Percentiles rank a stretch among this genome's conserved stretches.
Conservation (phyloP, 2,113 vertebrate species). For the Heptranchias perlo region DNA sequence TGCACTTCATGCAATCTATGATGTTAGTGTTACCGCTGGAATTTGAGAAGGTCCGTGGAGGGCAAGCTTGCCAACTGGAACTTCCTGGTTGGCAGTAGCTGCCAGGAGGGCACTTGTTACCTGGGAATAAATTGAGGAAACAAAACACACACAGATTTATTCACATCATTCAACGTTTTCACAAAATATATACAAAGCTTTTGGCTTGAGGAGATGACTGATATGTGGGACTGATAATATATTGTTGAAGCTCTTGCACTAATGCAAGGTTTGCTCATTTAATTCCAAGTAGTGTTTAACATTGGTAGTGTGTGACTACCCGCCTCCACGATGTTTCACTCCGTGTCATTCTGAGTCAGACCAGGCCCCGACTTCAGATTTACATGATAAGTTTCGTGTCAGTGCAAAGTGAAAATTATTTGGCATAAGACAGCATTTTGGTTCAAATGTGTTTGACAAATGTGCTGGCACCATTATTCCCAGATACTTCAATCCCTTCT, state of each 20-base stretch:
- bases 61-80: too few relatives aligned
- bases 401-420: background rate
- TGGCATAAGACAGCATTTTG: background rate
- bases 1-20: too few relatives aligned
- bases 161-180: background rate
- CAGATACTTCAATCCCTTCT: background rate
- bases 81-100: too few relatives aligned
- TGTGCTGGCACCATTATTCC: background rate
- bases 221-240: background rate
- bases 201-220: too few relatives aligned
- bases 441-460: background rate
- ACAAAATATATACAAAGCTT: background rate
- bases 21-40: too few relatives aligned
- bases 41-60: too few relatives aligned
- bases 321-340: background rate
- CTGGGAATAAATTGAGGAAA: too few relatives aligned
- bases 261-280: background rate
- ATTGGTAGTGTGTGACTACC: background rate
- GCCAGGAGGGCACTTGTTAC: too few relatives aligned
- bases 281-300: background rate
- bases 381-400: background rate
- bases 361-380: background rate
- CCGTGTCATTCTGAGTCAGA: too few relatives aligned
- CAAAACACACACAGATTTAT: too few relatives aligned
- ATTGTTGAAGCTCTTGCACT: background rate